Evolutionary conservation across 2,888 invertebrate species (phyloP).

Genomic region (Scrobipalpa costella): DNA sequence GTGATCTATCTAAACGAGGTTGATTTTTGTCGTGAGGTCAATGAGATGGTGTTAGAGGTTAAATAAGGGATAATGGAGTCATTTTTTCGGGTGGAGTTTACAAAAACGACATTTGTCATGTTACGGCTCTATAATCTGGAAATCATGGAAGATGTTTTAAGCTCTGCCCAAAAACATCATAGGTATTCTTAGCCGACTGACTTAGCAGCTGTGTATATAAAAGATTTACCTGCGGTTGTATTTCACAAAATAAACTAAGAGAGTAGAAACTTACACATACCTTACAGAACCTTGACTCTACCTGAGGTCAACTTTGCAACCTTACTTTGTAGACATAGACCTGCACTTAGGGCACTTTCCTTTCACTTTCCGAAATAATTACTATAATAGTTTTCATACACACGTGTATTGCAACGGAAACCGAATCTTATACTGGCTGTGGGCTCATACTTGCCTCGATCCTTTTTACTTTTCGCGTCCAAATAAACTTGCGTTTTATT

Average conservation of each 20-base stretch:
- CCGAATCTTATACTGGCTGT: conserved; percentile 64
- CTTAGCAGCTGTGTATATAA: neutral
- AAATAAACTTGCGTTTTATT: conserved; percentile 69
- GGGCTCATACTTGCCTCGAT: conserved; percentile 56
- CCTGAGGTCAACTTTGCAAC: conserved; percentile 3
- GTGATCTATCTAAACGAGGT: conserved; percentile 29
- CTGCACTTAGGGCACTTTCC: neutral
- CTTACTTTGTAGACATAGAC: conserved; percentile 17
- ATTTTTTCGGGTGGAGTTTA: neutral
- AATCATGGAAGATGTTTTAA: no score
- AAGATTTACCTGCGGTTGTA: neutral
- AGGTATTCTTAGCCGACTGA: no score
- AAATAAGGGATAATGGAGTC: neutral
- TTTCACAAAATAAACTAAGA: neutral
- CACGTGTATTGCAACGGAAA: conserved; percentile 62
- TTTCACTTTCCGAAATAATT: conserved; percentile 19
- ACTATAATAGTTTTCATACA: neutral
- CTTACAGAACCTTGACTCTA: neutral
- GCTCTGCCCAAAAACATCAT: no score
- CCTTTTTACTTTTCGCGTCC: conserved; percentile 77
- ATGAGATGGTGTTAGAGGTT: conserved; percentile 6
- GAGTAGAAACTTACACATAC: neutral
- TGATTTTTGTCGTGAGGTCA: conserved; percentile 9
- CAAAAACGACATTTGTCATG: no score
- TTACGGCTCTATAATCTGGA: no score